A percentile compares a stretch with the other conserved stretches of the same genome.
Evolutionary conservation across 2,797 vertebrate species (phyloP).

Genomic region (Moxostoma hubbsi): DNA sequence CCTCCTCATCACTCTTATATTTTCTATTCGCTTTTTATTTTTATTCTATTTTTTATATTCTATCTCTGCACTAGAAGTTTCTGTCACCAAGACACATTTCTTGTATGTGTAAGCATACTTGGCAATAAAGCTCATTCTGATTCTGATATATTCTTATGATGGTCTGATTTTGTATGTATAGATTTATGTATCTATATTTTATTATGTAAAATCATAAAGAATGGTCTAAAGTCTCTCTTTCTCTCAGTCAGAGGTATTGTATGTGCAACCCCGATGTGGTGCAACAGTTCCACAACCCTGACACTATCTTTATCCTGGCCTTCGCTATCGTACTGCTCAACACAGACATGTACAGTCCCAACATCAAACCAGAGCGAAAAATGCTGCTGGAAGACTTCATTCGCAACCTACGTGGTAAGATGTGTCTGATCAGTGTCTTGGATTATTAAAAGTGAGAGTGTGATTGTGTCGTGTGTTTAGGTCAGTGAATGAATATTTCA

Average conservation of each 20-base stretch:
- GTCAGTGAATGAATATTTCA: conserved; percentile 6
- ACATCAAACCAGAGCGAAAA: conserved; percentile 98
- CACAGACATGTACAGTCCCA: conserved; percentile 99
- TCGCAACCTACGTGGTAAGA: conserved; percentile 95
- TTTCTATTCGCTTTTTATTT: too few relatives aligned
- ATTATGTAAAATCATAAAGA: too few relatives aligned
- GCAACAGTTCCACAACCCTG: conserved; percentile 98
- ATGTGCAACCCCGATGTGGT: conserved; percentile 99
- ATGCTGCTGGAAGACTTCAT: conserved; percentile 99
- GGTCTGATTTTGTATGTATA: too few relatives aligned
- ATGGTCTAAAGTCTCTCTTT: background rate
- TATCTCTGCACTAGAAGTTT: too few relatives aligned
- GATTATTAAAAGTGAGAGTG: conserved; percentile 2
- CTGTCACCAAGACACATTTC: too few relatives aligned
- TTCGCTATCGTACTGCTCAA: conserved; percentile 98
- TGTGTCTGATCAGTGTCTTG: conserved; percentile 69
- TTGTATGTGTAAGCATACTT: too few relatives aligned
- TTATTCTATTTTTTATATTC: too few relatives aligned
- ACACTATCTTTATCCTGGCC: conserved; percentile 99
- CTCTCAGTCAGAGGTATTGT: conserved; percentile 93
- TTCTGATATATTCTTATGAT: too few relatives aligned
- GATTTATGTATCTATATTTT: too few relatives aligned
- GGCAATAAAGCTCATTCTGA: too few relatives aligned
- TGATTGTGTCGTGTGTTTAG: conserved; percentile 5
- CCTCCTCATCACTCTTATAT: too few relatives aligned